Conservation (phyloP, 1,140 invertebrate genomes). For the Ectropis grisescens region DNA sequence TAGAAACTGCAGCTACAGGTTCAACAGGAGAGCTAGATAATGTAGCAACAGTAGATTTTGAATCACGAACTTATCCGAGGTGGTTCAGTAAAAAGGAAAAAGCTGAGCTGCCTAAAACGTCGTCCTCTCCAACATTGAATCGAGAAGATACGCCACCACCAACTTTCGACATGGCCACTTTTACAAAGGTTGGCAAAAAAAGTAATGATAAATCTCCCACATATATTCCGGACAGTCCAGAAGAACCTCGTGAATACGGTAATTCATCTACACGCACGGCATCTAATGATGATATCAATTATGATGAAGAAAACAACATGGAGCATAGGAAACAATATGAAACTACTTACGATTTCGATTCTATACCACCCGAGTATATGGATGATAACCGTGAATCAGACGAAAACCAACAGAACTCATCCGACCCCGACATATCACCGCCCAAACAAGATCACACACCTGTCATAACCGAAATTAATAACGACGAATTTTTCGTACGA, state of each 20-base stretch:
- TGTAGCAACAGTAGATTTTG: constrained; percentile 73
- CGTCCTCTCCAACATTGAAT: constrained; percentile 56
- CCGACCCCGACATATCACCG: constrained; percentile 36
- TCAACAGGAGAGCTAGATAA: constrained; percentile 62
- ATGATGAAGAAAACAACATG: constrained; percentile 18
- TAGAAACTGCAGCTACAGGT: constrained; percentile 48
- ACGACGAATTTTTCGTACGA: constrained; percentile 87
- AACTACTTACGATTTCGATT: constrained; percentile 53
- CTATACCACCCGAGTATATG: constrained; percentile 34
- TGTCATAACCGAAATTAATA: constrained; percentile 86
- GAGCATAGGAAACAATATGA: constrained; percentile 29
- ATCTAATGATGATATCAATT: constrained; percentile 25
- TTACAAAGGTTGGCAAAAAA: constrained; percentile 44
- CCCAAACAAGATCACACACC: constrained; percentile 57
- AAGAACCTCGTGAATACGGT: constrained; percentile 53
- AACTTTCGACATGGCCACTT: constrained; percentile 55
- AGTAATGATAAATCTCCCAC: constrained; percentile 16
- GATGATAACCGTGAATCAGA: constrained; percentile 27
- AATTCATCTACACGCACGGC: no score
- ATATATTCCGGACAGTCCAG: constrained; percentile 39
- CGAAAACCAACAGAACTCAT: constrained; percentile 18
- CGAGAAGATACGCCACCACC: constrained; percentile 63
- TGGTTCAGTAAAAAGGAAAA: constrained; percentile 77
- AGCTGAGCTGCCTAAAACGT: constrained; percentile 42
- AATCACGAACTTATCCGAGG: constrained; percentile 82